phyloP scores from a whole-genome alignment of 2,113 vertebrate genomes.

The Barnardius zonarius region DNA sequence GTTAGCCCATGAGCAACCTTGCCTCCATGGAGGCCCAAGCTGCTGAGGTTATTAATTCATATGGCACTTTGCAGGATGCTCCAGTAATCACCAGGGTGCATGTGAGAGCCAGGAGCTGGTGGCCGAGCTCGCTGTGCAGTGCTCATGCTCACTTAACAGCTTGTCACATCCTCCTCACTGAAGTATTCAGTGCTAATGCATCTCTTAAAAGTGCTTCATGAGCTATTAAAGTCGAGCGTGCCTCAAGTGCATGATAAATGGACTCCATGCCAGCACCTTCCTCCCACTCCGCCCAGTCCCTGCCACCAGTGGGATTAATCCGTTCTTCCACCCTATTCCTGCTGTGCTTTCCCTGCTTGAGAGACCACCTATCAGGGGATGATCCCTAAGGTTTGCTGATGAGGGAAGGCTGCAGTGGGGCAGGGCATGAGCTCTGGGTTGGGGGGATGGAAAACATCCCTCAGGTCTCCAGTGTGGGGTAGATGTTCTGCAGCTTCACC shows the following conservation, averaged over 20 bases:
- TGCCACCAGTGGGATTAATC: background rate
- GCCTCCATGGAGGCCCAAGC: background rate
- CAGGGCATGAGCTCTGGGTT: background rate
- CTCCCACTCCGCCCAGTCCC: background rate
- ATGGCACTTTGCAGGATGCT: constrained; percentile 10
- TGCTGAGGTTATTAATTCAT: constrained; percentile 28
- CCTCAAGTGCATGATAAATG: constrained; percentile 50
- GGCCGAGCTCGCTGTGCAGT: background rate
- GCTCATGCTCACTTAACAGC: constrained; percentile 35
- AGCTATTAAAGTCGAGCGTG: constrained; percentile 55
- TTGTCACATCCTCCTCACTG: constrained; percentile 60
- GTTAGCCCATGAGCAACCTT: background rate
- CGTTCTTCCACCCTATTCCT: background rate
- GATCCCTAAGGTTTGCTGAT: background rate
- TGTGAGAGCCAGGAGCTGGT: background rate
- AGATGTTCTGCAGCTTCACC: rapidly evolving
- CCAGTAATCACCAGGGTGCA: constrained; percentile 16
- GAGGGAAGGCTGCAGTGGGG: background rate
- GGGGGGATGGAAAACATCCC: background rate
- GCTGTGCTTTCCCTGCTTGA: background rate
- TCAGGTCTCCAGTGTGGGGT: rapidly evolving
- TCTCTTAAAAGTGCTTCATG: constrained; percentile 61
- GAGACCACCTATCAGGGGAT: rapidly evolving
- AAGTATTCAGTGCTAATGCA: constrained; percentile 65
- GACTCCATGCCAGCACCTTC: background rate